A percentile compares a stretch with the other conserved stretches of the same genome.
Evolutionary conservation across 2,797 vertebrate species (phyloP).

Genomic region (Falco berigora): DNA sequence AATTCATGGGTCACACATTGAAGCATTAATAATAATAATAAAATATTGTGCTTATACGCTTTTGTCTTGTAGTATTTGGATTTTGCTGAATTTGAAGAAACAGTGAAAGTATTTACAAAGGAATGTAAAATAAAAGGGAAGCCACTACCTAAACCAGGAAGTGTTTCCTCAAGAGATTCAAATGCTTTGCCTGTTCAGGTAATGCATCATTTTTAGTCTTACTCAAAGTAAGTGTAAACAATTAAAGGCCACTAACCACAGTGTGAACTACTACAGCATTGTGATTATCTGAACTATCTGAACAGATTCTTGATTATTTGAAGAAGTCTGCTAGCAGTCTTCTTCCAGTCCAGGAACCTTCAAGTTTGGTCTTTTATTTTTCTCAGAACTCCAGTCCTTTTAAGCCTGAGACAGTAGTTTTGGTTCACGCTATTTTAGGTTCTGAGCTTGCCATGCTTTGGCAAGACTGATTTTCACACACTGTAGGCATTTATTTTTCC

Average conservation of each 20-base stretch:
- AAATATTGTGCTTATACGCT: not conserved
- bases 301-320: not conserved
- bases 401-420: not conserved
- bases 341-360: not conserved
- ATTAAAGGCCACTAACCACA: not conserved
- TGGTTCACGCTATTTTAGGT: not conserved
- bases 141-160: conserved; percentile 73
- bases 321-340: not conserved
- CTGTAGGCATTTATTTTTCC: not conserved
- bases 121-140: conserved; percentile 92
- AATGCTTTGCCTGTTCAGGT: conserved; percentile 81
- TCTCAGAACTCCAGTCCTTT: not conserved
- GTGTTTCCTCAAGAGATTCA: conserved; percentile 70
- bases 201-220: not conserved
- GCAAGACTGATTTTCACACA: not conserved
- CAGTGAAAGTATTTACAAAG: conserved; percentile 81
- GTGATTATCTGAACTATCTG: not conserved
- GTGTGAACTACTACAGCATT: not conserved
- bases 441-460: not conserved
- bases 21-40: not conserved
- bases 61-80: conserved; percentile 82
- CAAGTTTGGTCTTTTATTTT: not conserved
- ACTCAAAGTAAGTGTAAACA: not conserved
- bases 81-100: conserved; percentile 89
- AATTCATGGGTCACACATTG: not conserved